phyloP scores from a whole-genome alignment of 1,140 invertebrate genomes.

The Mactra quadrangularis region DNA sequence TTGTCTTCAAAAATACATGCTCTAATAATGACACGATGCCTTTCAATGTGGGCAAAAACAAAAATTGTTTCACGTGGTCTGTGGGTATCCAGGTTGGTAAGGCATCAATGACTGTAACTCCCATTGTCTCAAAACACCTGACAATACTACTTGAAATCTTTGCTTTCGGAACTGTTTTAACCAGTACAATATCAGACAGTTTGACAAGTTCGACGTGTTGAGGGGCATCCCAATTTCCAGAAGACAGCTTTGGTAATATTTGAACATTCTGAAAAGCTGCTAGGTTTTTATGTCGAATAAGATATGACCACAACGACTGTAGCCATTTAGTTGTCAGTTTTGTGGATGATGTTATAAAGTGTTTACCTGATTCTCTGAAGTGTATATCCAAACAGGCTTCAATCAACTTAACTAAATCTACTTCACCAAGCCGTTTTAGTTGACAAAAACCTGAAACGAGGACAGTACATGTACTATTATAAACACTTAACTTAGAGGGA shows the following conservation, averaged over 20 bases:
- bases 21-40: conserved; percentile 2
- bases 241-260: not conserved
- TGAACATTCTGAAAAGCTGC: not conserved
- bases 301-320: not conserved
- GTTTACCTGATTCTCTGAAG: no score
- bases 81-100: conserved; percentile 21
- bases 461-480: no score
- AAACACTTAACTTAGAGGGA: no score
- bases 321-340: conserved; percentile 6
- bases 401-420: no score
- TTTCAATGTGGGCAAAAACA: conserved; percentile 10
- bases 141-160: not conserved
- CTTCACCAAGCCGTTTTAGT: no score
- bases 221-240: not conserved
- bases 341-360: not conserved
- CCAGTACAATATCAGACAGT: not conserved
- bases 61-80: not conserved
- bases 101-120: not conserved
- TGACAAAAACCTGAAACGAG: no score
- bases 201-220: not conserved
- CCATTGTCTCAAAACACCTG: conserved; percentile 6
- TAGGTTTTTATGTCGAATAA: not conserved
- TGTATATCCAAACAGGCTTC: no score
- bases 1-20: no score
- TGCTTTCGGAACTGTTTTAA: not conserved